Conservation (phyloP, 1,140 invertebrate genomes). For the Diprion similis region DNA sequence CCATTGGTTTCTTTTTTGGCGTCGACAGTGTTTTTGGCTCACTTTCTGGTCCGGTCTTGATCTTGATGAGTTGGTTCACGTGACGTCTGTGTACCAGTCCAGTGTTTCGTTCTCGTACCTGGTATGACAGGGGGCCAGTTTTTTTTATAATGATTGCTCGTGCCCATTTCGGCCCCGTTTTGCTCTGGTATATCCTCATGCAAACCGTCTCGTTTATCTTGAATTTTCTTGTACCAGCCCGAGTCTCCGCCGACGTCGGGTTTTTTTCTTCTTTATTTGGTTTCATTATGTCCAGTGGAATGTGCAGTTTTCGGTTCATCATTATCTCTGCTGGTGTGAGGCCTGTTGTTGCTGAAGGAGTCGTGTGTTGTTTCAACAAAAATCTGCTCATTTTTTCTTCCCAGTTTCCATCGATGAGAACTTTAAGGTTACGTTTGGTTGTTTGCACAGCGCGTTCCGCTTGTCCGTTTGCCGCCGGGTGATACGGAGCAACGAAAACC, state of each 20-base stretch:
- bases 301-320: slow-evolving; percentile 18
- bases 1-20: too few species aligned
- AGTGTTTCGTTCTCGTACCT: background rate
- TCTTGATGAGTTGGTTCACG: background rate
- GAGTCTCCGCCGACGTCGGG: background rate
- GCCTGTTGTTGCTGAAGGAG: slow-evolving; percentile 15
- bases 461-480: slow-evolving; percentile 44
- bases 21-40: too few species aligned
- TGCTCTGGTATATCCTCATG: background rate
- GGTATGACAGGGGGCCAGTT: background rate
- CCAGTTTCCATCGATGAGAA: slow-evolving; percentile 21
- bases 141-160: background rate
- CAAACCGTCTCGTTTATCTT: background rate
- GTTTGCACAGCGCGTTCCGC: slow-evolving; percentile 40
- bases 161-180: background rate
- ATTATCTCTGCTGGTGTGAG: slow-evolving; percentile 18
- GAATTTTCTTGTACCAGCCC: background rate
- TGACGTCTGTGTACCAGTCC: background rate
- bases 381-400: slow-evolving; percentile 16
- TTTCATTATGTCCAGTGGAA: background rate
- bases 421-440: slow-evolving; percentile 35
- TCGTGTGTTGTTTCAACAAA: slow-evolving; percentile 17
- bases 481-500: slow-evolving; percentile 39
- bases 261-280: background rate
- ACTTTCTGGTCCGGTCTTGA: background rate